Conservation (phyloP, 2,888 invertebrate species). For the Drosophila antonietae region DNA sequence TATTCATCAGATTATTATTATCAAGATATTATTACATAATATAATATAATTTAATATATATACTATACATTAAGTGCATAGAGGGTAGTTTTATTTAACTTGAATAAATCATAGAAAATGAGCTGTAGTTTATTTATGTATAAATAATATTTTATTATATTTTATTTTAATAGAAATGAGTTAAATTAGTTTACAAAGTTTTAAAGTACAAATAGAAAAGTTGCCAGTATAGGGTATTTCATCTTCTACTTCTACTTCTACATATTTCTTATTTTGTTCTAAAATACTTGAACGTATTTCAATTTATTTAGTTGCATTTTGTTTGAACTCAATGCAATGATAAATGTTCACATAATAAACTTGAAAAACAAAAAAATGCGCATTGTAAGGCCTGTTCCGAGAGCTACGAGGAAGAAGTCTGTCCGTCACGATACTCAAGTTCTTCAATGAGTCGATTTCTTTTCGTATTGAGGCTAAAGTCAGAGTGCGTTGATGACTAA, state of each 20-base stretch:
- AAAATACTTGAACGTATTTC: conserved; percentile 60
- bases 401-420: not conserved
- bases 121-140: too few species aligned
- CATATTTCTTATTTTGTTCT: conserved; percentile 24
- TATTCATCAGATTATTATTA: too few species aligned
- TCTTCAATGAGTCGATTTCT: conserved; percentile 32
- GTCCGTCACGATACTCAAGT: conserved; percentile 24
- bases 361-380: conserved; percentile 69
- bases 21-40: too few species aligned
- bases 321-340: conserved; percentile 54
- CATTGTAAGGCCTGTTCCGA: conserved; percentile 34
- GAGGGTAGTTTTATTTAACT: too few species aligned
- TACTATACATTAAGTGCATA: not conserved
- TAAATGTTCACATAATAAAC: conserved; percentile 71
- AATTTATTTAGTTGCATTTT: conserved; percentile 45
- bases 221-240: conserved; percentile 20
- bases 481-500: conserved; percentile 54
- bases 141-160: too few species aligned
- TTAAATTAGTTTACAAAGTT: too few species aligned
- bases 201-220: too few species aligned
- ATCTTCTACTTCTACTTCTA: not conserved
- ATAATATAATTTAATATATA: too few species aligned
- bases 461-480: conserved; percentile 38
- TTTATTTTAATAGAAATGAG: too few species aligned
- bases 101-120: too few species aligned